phyloP scores from a whole-genome alignment of 2,888 invertebrate species.

The Mythimna impura region DNA sequence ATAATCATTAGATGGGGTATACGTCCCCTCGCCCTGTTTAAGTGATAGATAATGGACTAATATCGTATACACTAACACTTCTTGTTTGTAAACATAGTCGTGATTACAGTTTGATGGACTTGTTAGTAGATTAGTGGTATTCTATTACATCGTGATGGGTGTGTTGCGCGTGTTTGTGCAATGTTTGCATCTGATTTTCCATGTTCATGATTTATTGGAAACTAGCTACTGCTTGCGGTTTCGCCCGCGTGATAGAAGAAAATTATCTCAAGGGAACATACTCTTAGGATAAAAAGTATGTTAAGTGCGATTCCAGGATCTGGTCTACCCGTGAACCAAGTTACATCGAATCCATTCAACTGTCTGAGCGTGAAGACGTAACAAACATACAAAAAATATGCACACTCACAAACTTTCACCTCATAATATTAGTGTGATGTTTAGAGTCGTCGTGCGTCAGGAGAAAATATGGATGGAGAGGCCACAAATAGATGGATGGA shows the following conservation, averaged over 20 bases:
- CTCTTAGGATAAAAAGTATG: no score
- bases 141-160: slow-evolving; percentile 35
- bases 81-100: slow-evolving; percentile 55
- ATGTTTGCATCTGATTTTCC: slow-evolving; percentile 18
- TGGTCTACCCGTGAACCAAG: no score
- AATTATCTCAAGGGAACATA: no score
- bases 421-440: no score
- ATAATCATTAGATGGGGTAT: slow-evolving; percentile 68
- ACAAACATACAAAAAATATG: no score
- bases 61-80: slow-evolving; percentile 57
- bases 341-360: no score
- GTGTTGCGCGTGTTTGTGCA: slow-evolving; percentile 29
- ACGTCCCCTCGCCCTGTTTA: slow-evolving; percentile 62
- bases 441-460: no score
- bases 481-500: not conserved
- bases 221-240: no score
- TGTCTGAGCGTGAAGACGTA: no score
- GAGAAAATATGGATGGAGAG: not conserved
- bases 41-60: slow-evolving; percentile 67
- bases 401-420: no score
- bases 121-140: slow-evolving; percentile 55
- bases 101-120: slow-evolving; percentile 60
- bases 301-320: no score
- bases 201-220: not conserved
- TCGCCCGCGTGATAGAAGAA: no score